These are phyloP conservation scores for Ochropacha duplaris DNA, from an alignment of 2,888 invertebrate genomes.

Conservation along the genomic window DNA sequence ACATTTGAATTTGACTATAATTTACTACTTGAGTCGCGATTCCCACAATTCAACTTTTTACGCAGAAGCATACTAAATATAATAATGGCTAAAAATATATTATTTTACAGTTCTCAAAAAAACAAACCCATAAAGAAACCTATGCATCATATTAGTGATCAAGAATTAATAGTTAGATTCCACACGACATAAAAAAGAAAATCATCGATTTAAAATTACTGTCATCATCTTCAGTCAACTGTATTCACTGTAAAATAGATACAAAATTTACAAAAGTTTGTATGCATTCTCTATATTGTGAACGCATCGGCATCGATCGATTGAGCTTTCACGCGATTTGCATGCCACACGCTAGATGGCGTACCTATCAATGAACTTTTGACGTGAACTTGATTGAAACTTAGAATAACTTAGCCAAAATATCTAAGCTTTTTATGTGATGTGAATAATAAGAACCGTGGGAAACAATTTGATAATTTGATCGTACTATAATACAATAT, in stretches of 20 bases:
- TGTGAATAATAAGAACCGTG: conserved; percentile 67
- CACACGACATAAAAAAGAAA: conserved; percentile 19
- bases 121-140: conserved; percentile 29
- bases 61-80: no score
- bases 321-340: conserved; percentile 64
- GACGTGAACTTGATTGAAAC: conserved; percentile 80
- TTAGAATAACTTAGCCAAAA: conserved; percentile 79
- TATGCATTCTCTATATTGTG: conserved; percentile 52
- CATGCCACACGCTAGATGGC: conserved; percentile 72
- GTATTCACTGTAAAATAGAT: neutral
- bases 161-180: conserved; percentile 44
- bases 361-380: conserved; percentile 73
- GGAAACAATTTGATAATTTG: conserved; percentile 50
- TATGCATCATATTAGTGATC: conserved; percentile 46
- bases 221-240: no score
- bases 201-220: no score
- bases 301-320: conserved; percentile 59
- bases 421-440: conserved; percentile 72
- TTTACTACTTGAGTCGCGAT: no score
- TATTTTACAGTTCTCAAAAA: conserved; percentile 28
- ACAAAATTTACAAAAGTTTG: conserved; percentile 33
- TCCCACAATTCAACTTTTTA: no score
- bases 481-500: conserved; percentile 57
- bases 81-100: no score
- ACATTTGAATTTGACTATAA: no score